phyloP scores from a whole-genome alignment of 1,140 invertebrate species.

The Lycorma delicatula region DNA sequence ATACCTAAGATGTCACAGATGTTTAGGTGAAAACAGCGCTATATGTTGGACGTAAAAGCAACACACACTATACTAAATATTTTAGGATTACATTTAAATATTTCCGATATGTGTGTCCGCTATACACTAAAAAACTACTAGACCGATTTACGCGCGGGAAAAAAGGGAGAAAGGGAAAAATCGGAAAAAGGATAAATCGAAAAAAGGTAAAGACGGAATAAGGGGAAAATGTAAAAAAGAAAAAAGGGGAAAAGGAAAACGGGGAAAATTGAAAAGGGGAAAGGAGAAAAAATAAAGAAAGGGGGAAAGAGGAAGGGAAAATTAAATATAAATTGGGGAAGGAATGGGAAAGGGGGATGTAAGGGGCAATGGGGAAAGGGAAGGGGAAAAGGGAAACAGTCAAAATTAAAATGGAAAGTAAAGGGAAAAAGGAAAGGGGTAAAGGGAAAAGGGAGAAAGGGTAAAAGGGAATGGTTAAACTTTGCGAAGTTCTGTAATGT shows the following conservation, averaged over 20 bases:
- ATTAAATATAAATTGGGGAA: background rate
- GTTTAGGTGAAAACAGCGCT: no score
- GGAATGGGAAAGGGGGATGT: background rate
- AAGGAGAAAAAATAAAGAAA: background rate
- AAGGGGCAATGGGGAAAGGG: background rate
- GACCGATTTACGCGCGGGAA: no score
- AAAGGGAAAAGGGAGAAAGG: background rate
- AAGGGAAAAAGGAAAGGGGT: background rate
- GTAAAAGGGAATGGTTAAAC: background rate
- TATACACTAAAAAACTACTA: no score
- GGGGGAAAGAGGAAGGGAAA: background rate
- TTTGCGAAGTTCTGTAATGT: no score
- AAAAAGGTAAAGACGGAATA: no score
- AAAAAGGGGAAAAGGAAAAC: background rate
- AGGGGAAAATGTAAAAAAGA: background rate
- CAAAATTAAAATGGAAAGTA: background rate
- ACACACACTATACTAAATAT: no score
- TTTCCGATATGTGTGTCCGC: no score
- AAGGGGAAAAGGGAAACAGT: constrained; percentile 5
- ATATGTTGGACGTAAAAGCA: no score
- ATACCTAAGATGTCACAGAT: background rate
- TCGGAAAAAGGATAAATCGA: background rate
- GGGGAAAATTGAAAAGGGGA: background rate
- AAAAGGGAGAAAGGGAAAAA: background rate
- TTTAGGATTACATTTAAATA: no score